Percentiles rank a stretch among this genome's conserved stretches.
These are phyloP conservation scores for Leptura quadrifasciata DNA, from an alignment of 2,888 invertebrate genomes.

Conservation along the genomic window DNA sequence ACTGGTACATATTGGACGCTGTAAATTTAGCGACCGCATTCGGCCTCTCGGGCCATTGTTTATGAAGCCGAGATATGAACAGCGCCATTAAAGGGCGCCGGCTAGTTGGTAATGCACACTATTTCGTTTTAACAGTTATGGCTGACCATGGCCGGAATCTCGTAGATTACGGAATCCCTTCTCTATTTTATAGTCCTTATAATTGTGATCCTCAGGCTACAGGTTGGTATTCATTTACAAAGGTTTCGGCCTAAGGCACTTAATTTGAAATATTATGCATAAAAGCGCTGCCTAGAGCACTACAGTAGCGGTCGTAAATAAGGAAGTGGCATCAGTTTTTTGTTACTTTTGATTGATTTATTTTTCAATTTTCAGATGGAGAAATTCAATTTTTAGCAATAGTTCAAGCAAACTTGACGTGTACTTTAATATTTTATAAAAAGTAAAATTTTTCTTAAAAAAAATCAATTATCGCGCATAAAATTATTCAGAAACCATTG, in stretches of 20 bases:
- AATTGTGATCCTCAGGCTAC: constrained; percentile 57
- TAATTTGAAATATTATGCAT: not conserved
- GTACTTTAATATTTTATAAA: no score
- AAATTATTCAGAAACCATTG: no score
- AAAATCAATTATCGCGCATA: no score
- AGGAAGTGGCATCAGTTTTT: no score
- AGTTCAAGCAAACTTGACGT: no score
- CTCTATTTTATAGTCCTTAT: constrained; percentile 57
- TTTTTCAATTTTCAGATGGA: no score
- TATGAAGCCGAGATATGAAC: constrained; percentile 53
- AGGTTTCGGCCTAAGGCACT: not conserved
- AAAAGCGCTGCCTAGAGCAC: not conserved
- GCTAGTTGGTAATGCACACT: constrained; percentile 48
- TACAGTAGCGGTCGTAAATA: not conserved
- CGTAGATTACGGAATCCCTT: constrained; percentile 55
- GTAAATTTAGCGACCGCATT: constrained; percentile 50
- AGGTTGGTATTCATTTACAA: constrained; percentile 49
- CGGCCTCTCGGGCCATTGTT: constrained; percentile 47
- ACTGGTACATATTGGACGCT: constrained; percentile 42
- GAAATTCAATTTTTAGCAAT: no score
- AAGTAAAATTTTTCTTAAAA: no score
- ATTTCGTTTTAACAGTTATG: constrained; percentile 62
- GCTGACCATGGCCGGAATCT: constrained; percentile 59
- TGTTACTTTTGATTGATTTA: no score
- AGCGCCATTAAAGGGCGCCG: constrained; percentile 40